Evolutionary conservation across 2,888 invertebrate genomes (phyloP).

Genomic region (Acholoe squamosa): DNA sequence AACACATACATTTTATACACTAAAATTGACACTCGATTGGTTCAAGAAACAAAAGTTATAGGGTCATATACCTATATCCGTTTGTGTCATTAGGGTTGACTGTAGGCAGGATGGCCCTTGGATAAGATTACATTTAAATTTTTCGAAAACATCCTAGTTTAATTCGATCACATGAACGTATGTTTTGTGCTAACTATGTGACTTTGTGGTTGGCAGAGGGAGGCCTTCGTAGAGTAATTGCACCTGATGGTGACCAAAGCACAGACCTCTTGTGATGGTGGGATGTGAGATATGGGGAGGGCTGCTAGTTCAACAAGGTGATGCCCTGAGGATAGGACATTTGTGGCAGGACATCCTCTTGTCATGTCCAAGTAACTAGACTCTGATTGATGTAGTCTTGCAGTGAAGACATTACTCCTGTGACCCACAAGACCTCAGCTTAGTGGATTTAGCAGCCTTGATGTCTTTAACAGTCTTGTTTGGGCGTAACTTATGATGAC

Average conservation of each 20-base stretch:
- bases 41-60: background rate
- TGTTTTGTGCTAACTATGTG: background rate
- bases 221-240: background rate
- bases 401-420: constrained; percentile 18
- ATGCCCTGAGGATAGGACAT: background rate
- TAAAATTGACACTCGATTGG: background rate
- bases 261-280: background rate
- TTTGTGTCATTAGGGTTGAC: too few species aligned
- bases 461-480: background rate
- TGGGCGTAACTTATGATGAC: background rate
- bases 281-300: background rate
- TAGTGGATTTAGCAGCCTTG: constrained; percentile 4
- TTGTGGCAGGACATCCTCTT: background rate
- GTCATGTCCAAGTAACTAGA: constrained; percentile 7
- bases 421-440: background rate
- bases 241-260: background rate
- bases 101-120: too few species aligned
- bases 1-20: too few species aligned
- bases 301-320: background rate
- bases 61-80: too few species aligned
- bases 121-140: background rate
- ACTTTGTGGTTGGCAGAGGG: background rate
- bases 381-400: background rate
- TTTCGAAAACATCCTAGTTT: background rate
- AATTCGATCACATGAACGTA: background rate